phyloP scores from a whole-genome alignment of 92 coral and sea anemone species.

The Siderastrea siderea region DNA sequence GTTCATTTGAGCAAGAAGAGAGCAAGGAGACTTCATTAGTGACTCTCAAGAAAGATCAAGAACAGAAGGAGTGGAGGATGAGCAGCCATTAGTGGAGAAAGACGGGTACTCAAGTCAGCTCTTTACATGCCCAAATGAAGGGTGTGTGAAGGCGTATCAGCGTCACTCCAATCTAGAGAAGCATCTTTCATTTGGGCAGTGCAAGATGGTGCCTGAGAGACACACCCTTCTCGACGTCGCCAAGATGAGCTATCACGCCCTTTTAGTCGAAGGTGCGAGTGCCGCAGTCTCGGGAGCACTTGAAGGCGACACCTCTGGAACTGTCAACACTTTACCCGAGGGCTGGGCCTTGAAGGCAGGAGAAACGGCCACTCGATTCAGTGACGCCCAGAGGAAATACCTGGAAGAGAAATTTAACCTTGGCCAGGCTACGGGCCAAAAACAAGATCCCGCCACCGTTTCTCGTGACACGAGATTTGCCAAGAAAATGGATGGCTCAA shows the following conservation, averaged over 20 bases:
- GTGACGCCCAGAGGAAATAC: too few species aligned
- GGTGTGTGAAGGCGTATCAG: slow-evolving; percentile 47
- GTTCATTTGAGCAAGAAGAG: slow-evolving; percentile 7
- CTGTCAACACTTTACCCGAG: too few species aligned
- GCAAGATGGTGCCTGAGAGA: slow-evolving; percentile 62
- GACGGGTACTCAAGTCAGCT: too few species aligned
- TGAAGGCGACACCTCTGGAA: slow-evolving; percentile 11
- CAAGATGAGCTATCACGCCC: slow-evolving; percentile 40
- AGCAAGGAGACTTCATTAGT: slow-evolving; percentile 23
- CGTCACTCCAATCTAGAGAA: slow-evolving; percentile 52
- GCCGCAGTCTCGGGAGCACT: slow-evolving; percentile 20
- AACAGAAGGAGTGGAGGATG: too few species aligned
- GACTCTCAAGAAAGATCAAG: slow-evolving; percentile 40
- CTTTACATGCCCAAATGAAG: too few species aligned
- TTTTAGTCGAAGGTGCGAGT: slow-evolving; percentile 43
- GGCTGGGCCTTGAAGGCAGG: too few species aligned
- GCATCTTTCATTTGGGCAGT: slow-evolving; percentile 51
- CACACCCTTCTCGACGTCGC: slow-evolving; percentile 30
- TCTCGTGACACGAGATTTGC: slow-evolving; percentile 68
- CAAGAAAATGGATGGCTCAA: slow-evolving; percentile 56
- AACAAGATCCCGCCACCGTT: slow-evolving; percentile 65
- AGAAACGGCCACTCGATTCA: too few species aligned
- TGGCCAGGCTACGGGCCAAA: slow-evolving; percentile 67
- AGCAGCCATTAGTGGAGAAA: too few species aligned
- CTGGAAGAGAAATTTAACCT: slow-evolving; percentile 60